These are phyloP conservation scores for Monochamus saltuarius DNA, from an alignment of 1,140 invertebrate genomes.

Conservation along the genomic window DNA sequence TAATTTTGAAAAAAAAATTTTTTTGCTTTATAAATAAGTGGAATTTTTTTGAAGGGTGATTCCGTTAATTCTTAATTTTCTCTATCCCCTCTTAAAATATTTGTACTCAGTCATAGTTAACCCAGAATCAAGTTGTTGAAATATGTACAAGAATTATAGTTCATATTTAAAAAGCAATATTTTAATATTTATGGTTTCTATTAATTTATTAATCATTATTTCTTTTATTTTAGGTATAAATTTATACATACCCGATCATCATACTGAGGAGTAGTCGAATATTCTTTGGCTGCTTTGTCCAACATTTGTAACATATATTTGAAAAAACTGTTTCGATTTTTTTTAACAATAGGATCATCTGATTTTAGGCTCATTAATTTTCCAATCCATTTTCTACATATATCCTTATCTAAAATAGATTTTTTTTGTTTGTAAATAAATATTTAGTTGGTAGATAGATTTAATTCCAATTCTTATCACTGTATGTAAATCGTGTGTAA, in stretches of 20 bases:
- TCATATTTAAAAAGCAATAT: too few relatives aligned
- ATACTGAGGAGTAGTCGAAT: constrained; percentile 36
- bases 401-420: constrained; percentile 50
- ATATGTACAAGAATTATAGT: too few relatives aligned
- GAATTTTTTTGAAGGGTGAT: too few relatives aligned
- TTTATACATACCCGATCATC: constrained; percentile 32
- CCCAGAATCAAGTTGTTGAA: too few relatives aligned
- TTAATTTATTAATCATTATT: background rate
- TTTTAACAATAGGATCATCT: constrained; percentile 50
- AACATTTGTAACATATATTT: constrained; percentile 54
- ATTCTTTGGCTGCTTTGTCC: constrained; percentile 41
- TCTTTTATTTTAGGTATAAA: constrained; percentile 29
- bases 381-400: constrained; percentile 51
- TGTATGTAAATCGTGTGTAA: background rate
- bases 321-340: constrained; percentile 55
- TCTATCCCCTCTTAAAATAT: too few relatives aligned
- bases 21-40: too few relatives aligned
- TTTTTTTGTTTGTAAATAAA: background rate
- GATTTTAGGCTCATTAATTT: constrained; percentile 50
- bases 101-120: too few relatives aligned
- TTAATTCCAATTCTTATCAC: background rate
- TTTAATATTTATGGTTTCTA: too few relatives aligned
- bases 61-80: too few relatives aligned
- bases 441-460: background rate
- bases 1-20: too few relatives aligned